Evolutionary conservation across 2,113 vertebrate genomes (phyloP), one percentile per base, ranked within the genome.

Genomic region (Callionymus lyra): DNA sequence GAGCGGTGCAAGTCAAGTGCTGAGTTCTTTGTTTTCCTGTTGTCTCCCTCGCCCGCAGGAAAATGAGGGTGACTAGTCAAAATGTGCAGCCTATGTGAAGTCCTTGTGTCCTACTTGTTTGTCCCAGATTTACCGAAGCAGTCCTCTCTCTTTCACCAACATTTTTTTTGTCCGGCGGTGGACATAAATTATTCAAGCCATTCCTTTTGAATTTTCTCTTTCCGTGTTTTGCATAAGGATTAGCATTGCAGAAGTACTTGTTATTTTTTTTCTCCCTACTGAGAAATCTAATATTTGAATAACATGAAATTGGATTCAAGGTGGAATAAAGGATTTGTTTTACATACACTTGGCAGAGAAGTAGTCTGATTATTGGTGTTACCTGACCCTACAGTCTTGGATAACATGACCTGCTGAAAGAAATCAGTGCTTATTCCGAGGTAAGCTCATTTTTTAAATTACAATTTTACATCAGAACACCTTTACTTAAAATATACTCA

Each of bases 41-140:
- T 59, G 52, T 47, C 34, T 72, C 60, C 59, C 41, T 52, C 46
- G 68, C 56, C 68, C 44, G 54, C 47, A 66, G 53, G 50, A 56
- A 71, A 80, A 63, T 47, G 38, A 27, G 53, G 65, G 66, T 71
- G 76, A 72, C 76, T 59, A 68, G 72, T 78, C 68, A 74, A 56
- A 72, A 77, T 70, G 50, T 73, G 50, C 56, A 64, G 67, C 52
- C 48, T 38, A 34, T 54, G 57, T 54, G 54, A 61, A 61, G 44
- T 54, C 49, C 58, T 47, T 45, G 44, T 63, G 69, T 72, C 74
- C 75, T 72, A 77, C 65, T 77, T 74, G 61, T 74, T 80, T 77
- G 76, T 77, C 78, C 74, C 71, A 78, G 68, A 79, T 80, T 56
- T 77, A 70, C 68, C 74, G 73, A 80, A 70, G 63, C 68, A 38